A percentile compares a stretch with the other conserved stretches of the same genome.
Conservation (phyloP, 2,888 invertebrate species). For the Alentia gelatinosa region DNA sequence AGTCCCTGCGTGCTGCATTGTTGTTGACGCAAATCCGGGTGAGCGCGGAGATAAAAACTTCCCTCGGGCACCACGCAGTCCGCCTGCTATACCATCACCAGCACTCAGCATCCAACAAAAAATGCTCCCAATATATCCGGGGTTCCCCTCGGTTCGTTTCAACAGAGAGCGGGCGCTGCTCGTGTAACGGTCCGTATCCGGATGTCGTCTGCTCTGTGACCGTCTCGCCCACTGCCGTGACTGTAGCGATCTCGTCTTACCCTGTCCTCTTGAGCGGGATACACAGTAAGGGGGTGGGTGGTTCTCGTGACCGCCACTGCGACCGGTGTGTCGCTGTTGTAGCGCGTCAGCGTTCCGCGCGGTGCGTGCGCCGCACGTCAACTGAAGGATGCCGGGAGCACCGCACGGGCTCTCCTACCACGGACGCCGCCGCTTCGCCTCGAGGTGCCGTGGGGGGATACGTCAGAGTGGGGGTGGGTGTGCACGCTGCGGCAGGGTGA, state of each 20-base stretch:
- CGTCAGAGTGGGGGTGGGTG: not conserved
- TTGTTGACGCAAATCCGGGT: slow-evolving; percentile 21
- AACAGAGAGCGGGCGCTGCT: not conserved
- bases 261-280: no score
- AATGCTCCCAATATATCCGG: not conserved
- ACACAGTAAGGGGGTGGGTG: no score
- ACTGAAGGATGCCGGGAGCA: not conserved
- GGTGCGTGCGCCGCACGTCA: slow-evolving; percentile 34
- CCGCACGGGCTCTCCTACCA: not conserved
- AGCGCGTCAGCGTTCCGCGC: not conserved
- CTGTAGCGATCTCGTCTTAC: no score
- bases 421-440: not conserved
- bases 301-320: slow-evolving; percentile 6
- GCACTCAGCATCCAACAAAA: not conserved
- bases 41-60: not conserved
- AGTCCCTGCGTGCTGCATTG: not conserved
- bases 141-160: not conserved
- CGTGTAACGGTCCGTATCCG: not conserved
- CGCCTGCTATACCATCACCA: not conserved
- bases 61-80: not conserved
- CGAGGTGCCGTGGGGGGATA: not conserved
- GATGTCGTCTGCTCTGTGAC: no score
- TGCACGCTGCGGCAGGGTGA: not conserved
- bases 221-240: not conserved
- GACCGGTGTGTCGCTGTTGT: not conserved